Evolutionary conservation across 35 echinoderm and acorn worm genomes (phyloP).

Genomic region (Holothuria glaberrima): DNA sequence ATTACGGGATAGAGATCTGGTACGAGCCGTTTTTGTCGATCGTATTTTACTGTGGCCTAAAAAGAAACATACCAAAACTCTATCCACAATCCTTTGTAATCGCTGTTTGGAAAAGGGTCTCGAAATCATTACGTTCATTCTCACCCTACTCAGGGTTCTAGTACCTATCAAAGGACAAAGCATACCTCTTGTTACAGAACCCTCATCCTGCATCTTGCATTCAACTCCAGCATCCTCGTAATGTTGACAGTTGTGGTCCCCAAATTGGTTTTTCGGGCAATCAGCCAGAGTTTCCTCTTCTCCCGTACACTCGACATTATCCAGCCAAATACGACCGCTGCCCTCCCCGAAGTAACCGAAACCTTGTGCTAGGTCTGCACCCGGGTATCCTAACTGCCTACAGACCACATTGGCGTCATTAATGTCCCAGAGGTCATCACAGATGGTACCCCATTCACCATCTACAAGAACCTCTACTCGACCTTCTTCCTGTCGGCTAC

Average conservation of each 20-base stretch:
- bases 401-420: conserved; percentile 40
- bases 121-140: too few relatives aligned
- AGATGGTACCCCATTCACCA: conserved; percentile 57
- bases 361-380: not conserved
- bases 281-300: conserved; percentile 19
- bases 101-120: too few relatives aligned
- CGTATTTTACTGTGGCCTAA: too few relatives aligned
- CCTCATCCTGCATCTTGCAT: not conserved
- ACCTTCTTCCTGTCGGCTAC: conserved; percentile 20
- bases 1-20: too few relatives aligned
- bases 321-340: too few relatives aligned
- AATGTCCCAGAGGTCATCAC: conserved; percentile 31
- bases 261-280: not conserved
- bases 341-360: conserved; percentile 27
- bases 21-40: too few relatives aligned
- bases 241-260: not conserved
- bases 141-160: too few relatives aligned
- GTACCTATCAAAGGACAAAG: too few relatives aligned
- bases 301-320: not conserved
- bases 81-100: too few relatives aligned
- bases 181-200: too few relatives aligned
- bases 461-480: conserved; percentile 43
- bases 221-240: too few relatives aligned
- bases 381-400: conserved; percentile 35
- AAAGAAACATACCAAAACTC: too few relatives aligned